phyloP scores from a whole-genome alignment of 2,797 vertebrate species.

The Acanthiza pusilla region DNA sequence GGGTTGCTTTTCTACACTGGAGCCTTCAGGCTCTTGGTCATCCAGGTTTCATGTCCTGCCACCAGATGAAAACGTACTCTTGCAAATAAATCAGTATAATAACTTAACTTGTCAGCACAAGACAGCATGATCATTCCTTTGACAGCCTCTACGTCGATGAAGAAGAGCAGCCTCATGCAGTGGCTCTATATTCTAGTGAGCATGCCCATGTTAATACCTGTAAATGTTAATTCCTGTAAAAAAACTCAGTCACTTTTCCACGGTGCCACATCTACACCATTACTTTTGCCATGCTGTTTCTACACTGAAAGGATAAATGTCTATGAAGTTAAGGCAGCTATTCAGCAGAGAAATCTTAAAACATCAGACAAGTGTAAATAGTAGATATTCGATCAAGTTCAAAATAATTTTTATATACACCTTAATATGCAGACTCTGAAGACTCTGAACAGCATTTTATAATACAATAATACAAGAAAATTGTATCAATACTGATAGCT shows the following conservation, averaged over 20 bases:
- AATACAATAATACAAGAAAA: neutral
- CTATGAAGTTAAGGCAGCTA: neutral
- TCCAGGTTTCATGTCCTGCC: neutral
- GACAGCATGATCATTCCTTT: rapidly evolving
- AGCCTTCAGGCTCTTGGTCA: neutral
- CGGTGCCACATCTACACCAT: too few relatives aligned
- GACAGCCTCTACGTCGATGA: rapidly evolving
- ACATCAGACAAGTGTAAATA: neutral
- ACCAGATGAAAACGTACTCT: neutral
- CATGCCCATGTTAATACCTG: neutral
- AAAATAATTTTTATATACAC: neutral
- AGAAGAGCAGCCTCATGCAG: neutral
- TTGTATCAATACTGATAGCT: neutral
- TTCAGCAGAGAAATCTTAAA: neutral
- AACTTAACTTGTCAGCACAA: neutral
- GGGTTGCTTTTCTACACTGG: neutral
- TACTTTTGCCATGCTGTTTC: neutral
- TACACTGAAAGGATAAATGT: neutral
- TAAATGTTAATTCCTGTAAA: too few relatives aligned
- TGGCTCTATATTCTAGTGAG: neutral
- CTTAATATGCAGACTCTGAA: neutral
- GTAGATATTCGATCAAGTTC: neutral
- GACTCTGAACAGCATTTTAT: neutral
- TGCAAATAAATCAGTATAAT: neutral
- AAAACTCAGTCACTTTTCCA: neutral